A percentile compares a stretch with the other conserved stretches of the same genome.
Evolutionary conservation across 2,113 vertebrate species (phyloP).

Genomic region (Corythornis cristatus): DNA sequence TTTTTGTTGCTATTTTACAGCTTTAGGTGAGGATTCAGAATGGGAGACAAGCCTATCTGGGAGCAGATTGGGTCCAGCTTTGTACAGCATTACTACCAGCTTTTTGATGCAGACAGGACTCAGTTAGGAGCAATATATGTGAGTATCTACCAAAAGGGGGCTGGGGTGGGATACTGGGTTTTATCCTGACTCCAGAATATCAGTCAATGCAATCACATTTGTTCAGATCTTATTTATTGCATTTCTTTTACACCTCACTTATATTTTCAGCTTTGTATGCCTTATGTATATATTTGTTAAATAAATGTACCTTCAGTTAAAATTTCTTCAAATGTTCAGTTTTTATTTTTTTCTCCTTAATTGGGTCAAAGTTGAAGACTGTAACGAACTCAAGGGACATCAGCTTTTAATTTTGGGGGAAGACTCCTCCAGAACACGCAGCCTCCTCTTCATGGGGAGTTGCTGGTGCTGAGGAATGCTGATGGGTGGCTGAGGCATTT

Average conservation of each 20-base stretch:
- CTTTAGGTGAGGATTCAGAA: conserved; percentile 87
- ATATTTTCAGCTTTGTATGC: background rate
- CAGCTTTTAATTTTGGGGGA: background rate
- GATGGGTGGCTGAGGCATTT: background rate
- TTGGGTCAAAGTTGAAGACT: background rate
- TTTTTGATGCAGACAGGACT: conserved; percentile 94
- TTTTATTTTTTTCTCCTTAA: background rate
- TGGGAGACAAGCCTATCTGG: conserved; percentile 98
- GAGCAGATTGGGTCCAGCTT: conserved; percentile 99
- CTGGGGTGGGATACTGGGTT: background rate
- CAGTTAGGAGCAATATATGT: conserved; percentile 97
- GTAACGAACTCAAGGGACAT: background rate
- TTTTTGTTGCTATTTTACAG: conserved; percentile 58
- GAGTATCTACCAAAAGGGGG: conserved; percentile 73
- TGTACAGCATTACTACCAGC: conserved; percentile 95
- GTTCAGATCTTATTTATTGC: background rate
- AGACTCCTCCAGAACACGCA: background rate
- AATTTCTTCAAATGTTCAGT: background rate
- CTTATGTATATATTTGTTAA: background rate
- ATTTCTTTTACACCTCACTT: background rate
- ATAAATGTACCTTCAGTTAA: background rate
- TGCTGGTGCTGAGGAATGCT: background rate
- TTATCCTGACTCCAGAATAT: background rate
- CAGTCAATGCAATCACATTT: background rate
- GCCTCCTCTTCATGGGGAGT: background rate